Conservation (phyloP, 2,888 invertebrate species). For the Catocala sponsa region DNA sequence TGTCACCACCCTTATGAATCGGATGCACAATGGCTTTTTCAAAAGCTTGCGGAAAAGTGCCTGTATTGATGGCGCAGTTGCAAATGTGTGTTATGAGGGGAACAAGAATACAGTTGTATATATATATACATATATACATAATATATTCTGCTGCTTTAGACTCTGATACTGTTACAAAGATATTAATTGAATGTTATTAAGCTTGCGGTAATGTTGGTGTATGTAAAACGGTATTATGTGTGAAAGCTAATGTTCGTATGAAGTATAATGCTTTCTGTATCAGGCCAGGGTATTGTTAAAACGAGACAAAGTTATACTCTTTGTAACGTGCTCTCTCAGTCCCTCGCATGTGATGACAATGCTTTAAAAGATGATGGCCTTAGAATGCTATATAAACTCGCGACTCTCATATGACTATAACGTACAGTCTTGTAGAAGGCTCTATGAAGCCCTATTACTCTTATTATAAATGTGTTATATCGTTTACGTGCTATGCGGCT, state of each 20-base stretch:
- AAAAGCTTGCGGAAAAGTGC: no score
- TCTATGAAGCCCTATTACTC: conserved; percentile 20
- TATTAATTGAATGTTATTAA: conserved; percentile 40
- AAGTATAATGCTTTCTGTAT: not conserved
- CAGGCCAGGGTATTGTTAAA: no score
- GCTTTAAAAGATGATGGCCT: not conserved
- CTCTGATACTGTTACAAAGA: conserved; percentile 10
- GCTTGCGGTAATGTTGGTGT: conserved; percentile 36
- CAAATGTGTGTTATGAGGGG: no score
- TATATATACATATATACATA: no score
- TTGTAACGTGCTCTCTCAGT: no score
- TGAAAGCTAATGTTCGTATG: conserved; percentile 32
- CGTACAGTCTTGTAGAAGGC: conserved; percentile 24
- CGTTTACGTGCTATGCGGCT: conserved; percentile 16
- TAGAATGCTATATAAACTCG: conserved; percentile 25
- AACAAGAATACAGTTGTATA: no score
- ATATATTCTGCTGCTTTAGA: conserved; percentile 23
- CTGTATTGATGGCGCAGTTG: no score
- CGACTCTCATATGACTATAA: conserved; percentile 25
- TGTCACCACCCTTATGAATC: no score
- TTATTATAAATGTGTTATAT: conserved; percentile 22
- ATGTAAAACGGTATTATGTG: conserved; percentile 42
- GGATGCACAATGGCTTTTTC: no score
- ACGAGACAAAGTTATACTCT: no score
- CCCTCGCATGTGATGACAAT: no score